Evolutionary conservation across 2,888 invertebrate genomes (phyloP).

Genomic region (Cataglyphis albicans): DNA sequence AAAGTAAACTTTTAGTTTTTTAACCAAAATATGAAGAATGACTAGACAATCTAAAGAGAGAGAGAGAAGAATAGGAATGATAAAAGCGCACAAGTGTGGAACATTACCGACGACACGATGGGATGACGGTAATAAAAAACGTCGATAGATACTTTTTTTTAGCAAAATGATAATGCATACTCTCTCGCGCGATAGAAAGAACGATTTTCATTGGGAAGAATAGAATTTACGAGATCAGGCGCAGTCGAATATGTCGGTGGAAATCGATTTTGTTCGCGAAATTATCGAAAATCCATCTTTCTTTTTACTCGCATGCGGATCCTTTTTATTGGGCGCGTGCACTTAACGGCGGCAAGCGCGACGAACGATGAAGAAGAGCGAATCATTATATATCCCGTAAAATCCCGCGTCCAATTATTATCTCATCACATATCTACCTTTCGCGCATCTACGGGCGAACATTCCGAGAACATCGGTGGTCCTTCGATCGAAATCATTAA

Average conservation of each 20-base stretch:
- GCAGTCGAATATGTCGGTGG: slow-evolving; percentile 25
- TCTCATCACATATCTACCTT: slow-evolving; percentile 9
- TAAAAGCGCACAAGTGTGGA: background rate
- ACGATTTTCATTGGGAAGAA: slow-evolving; percentile 16
- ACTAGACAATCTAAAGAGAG: background rate
- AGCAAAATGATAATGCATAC: slow-evolving; percentile 32
- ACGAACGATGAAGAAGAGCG: slow-evolving; percentile 25
- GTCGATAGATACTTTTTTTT: background rate
- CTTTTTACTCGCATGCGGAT: slow-evolving; percentile 23
- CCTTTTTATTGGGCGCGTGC: slow-evolving; percentile 38
- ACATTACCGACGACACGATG: slow-evolving; percentile 33
- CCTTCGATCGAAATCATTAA: slow-evolving; percentile 25
- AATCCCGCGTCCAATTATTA: slow-evolving; percentile 24
- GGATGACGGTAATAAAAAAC: slow-evolving; percentile 36
- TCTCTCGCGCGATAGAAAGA: background rate
- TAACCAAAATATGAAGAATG: background rate
- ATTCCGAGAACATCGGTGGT: slow-evolving; percentile 5
- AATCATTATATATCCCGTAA: background rate
- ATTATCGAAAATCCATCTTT: slow-evolving; percentile 51
- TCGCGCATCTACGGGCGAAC: slow-evolving; percentile 22
- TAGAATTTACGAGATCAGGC: slow-evolving; percentile 24
- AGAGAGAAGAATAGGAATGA: background rate
- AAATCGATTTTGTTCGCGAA: slow-evolving; percentile 27
- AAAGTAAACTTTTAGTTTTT: background rate
- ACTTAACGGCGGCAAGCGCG: slow-evolving; percentile 38